phyloP scores from a whole-genome alignment of 2,888 invertebrate species.

The Leptopterna dolabrata region DNA sequence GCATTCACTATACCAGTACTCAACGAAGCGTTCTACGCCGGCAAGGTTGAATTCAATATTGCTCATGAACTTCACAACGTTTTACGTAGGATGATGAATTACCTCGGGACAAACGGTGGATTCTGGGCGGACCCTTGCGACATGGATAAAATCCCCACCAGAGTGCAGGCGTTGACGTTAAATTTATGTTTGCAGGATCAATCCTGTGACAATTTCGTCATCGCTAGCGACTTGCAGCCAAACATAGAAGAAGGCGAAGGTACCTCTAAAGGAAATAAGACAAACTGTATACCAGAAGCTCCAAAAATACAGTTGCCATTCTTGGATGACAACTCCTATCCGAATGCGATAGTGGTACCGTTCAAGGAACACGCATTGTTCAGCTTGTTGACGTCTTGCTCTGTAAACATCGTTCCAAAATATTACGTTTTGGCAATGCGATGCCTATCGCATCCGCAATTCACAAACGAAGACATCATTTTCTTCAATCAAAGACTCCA shows the following conservation, averaged over 20 bases:
- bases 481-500: constrained; percentile 57
- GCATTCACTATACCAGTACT: constrained; percentile 58
- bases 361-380: constrained; percentile 59
- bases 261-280: constrained; percentile 1
- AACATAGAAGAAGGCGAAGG: constrained; percentile 42
- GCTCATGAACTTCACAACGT: constrained; percentile 58
- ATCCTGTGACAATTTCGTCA: constrained; percentile 38
- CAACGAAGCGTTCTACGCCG: constrained; percentile 62
- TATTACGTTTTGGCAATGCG: constrained; percentile 61
- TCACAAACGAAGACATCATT: constrained; percentile 56
- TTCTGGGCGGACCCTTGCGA: constrained; percentile 61
- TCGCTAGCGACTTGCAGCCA: constrained; percentile 16
- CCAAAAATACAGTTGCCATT: constrained; percentile 61
- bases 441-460: constrained; percentile 56
- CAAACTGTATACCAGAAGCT: constrained; percentile 20
- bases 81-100: constrained; percentile 58
- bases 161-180: constrained; percentile 26
- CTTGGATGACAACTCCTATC: constrained; percentile 60
- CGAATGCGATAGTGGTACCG: constrained; percentile 61
- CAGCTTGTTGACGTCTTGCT: constrained; percentile 58
- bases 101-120: constrained; percentile 59
- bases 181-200: constrained; percentile 39
- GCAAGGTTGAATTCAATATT: constrained; percentile 59
- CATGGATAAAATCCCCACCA: constrained; percentile 55
- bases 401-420: constrained; percentile 59